Evolutionary conservation across 2,797 vertebrate species (phyloP).

Genomic region (Schizothorax lantsangensis): DNA sequence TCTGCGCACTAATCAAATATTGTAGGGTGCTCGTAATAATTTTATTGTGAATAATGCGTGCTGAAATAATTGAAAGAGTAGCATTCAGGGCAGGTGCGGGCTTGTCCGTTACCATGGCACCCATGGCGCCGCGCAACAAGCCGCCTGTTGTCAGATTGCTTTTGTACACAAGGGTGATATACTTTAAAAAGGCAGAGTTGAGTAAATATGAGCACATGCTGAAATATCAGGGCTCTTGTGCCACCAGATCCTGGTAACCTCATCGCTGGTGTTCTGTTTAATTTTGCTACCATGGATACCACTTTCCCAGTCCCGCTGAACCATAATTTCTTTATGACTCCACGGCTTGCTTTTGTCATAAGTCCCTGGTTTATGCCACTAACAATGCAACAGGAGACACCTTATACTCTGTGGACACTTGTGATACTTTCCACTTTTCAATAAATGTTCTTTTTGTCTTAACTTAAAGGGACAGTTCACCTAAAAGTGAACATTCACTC

Average conservation of each 20-base stretch:
- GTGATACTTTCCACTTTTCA: slow-evolving; percentile 24
- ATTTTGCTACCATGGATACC: slow-evolving; percentile 84
- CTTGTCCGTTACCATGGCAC: slow-evolving; percentile 87
- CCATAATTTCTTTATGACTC: slow-evolving; percentile 81
- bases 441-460: neutral
- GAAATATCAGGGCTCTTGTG: slow-evolving; percentile 77
- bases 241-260: slow-evolving; percentile 79
- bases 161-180: slow-evolving; percentile 78
- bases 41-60: slow-evolving; percentile 82
- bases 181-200: slow-evolving; percentile 84
- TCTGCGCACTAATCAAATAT: slow-evolving; percentile 85
- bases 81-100: slow-evolving; percentile 88
- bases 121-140: slow-evolving; percentile 78
- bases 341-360: slow-evolving; percentile 75
- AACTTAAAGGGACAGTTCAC: slow-evolving; percentile 9
- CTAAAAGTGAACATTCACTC: neutral
- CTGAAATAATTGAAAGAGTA: slow-evolving; percentile 80
- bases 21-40: slow-evolving; percentile 64
- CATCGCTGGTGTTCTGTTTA: slow-evolving; percentile 80
- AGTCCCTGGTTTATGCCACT: slow-evolving; percentile 44
- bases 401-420: slow-evolving; percentile 55
- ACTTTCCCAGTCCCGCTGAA: slow-evolving; percentile 68
- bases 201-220: slow-evolving; percentile 86
- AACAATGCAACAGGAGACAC: slow-evolving; percentile 72
- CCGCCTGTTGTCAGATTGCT: slow-evolving; percentile 81